These are phyloP conservation scores for Perizoma flavofasciatum DNA, from an alignment of 2,888 invertebrate species.

Conservation along the genomic window DNA sequence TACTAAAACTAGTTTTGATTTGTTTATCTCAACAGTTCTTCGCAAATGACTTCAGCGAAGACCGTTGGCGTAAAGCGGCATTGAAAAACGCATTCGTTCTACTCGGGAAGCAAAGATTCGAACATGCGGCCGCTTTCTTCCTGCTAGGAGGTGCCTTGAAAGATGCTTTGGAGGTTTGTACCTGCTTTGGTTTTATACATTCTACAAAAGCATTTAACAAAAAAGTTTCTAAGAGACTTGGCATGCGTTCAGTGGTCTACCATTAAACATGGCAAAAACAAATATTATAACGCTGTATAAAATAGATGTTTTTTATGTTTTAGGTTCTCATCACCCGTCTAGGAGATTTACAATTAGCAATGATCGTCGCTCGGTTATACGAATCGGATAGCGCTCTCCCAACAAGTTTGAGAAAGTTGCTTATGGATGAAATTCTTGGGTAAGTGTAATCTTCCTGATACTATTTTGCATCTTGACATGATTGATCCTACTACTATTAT, in stretches of 20 bases:
- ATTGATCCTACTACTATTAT: no score
- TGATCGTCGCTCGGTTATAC: conserved; percentile 96
- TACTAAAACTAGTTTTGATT: not conserved
- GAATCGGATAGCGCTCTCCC: conserved; percentile 91
- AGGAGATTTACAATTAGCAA: conserved; percentile 97
- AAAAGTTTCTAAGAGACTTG: no score
- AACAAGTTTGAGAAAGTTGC: conserved; percentile 87
- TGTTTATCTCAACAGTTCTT: conserved; percentile 87
- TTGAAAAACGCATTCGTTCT: conserved; percentile 99
- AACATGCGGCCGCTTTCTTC: conserved; percentile 99
- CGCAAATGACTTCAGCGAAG: conserved; percentile 95
- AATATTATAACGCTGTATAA: no score
- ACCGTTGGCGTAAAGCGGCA: conserved; percentile 98
- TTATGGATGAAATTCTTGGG: conserved; percentile 92
- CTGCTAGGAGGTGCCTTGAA: conserved; percentile 96
- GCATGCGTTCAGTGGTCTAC: no score
- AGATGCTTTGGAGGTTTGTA: conserved; percentile 95
- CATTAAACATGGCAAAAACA: no score
- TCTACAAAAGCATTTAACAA: no score
- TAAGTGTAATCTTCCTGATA: conserved; percentile 44
- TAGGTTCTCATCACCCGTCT: conserved; percentile 94
- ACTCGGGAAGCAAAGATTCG: conserved; percentile 97
- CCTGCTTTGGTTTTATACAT: not conserved
- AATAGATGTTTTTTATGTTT: conserved; percentile 18
- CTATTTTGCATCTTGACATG: not conserved